phyloP scores from a whole-genome alignment of 1,140 invertebrate species.

The Dufourea novaeangliae region DNA sequence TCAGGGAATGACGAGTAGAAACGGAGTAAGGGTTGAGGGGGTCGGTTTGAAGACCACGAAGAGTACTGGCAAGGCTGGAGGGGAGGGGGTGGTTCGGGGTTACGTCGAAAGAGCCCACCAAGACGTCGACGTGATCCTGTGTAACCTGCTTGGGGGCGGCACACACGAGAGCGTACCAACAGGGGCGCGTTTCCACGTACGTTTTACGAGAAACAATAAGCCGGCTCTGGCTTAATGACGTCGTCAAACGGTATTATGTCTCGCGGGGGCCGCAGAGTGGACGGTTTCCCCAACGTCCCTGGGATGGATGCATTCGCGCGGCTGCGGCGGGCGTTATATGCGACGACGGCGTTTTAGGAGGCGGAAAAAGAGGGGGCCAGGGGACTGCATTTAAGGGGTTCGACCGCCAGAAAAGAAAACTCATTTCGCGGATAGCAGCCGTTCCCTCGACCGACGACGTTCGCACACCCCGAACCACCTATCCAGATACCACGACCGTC shows the following conservation, averaged over 20 bases:
- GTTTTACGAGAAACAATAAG: constrained; percentile 74
- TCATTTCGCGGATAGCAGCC: not conserved
- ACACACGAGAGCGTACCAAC: not conserved
- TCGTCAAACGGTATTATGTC: constrained; percentile 70
- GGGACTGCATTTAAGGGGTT: constrained; percentile 6
- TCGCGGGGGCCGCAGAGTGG: constrained; percentile 43
- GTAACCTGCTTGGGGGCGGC: not conserved
- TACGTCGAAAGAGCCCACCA: constrained; percentile 14
- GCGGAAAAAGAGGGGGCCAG: too few relatives aligned
- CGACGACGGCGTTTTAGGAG: too few relatives aligned
- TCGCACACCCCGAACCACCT: not conserved
- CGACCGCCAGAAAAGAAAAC: not conserved
- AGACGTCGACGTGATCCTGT: constrained; percentile 11
- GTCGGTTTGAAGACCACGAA: not conserved
- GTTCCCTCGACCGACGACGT: not conserved
- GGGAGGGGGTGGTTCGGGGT: constrained; percentile 22
- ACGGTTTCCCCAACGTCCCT: constrained; percentile 37
- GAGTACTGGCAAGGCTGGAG: not conserved
- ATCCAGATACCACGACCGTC: too few relatives aligned
- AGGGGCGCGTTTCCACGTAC: constrained; percentile 50
- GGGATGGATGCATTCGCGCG: constrained; percentile 49
- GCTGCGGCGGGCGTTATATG: constrained; percentile 1
- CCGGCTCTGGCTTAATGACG: constrained; percentile 68
- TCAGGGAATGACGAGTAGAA: not conserved
- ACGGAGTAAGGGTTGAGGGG: not conserved